Evolutionary conservation across 2,888 invertebrate genomes (phyloP).

Genomic region (Zygogramma bicolorata): DNA sequence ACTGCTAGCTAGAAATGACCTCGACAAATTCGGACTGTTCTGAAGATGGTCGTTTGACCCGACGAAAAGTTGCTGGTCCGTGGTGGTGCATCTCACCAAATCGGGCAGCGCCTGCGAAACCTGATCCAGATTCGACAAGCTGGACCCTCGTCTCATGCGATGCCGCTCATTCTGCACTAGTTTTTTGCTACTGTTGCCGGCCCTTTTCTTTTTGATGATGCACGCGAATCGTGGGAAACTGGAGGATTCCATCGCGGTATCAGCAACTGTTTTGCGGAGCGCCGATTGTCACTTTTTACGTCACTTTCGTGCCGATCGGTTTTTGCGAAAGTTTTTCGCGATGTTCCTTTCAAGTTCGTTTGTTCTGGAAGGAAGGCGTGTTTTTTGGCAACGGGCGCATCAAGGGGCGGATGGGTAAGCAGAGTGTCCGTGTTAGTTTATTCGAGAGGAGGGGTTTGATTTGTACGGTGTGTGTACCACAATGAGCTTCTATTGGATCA

Average conservation of each 20-base stretch:
- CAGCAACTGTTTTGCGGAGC: neutral
- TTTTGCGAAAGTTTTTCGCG: neutral
- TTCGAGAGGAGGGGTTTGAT: neutral
- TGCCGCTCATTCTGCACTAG: conserved; percentile 61
- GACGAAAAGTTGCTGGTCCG: conserved; percentile 64
- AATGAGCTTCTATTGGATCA: too few relatives aligned
- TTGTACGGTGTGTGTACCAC: too few relatives aligned
- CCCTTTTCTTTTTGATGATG: conserved; percentile 55
- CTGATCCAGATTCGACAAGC: conserved; percentile 80
- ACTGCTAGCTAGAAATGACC: conserved; percentile 64
- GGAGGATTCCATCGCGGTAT: conserved; percentile 24
- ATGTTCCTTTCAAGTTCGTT: neutral
- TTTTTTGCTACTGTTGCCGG: conserved; percentile 42
- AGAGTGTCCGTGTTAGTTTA: neutral
- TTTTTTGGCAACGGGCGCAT: neutral
- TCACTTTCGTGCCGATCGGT: conserved; percentile 16
- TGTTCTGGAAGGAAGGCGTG: neutral
- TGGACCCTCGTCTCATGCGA: conserved; percentile 77
- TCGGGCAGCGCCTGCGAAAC: conserved; percentile 66
- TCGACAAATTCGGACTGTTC: conserved; percentile 69
- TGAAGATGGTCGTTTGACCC: conserved; percentile 67
- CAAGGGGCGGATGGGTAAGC: neutral
- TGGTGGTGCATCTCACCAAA: conserved; percentile 68
- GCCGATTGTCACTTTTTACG: conserved; percentile 14
- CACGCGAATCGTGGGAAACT: conserved; percentile 51